Evolutionary conservation across 2,113 vertebrate species (phyloP), one percentile per base, ranked within the genome.

Genomic region (Chloropsis hardwickii): DNA sequence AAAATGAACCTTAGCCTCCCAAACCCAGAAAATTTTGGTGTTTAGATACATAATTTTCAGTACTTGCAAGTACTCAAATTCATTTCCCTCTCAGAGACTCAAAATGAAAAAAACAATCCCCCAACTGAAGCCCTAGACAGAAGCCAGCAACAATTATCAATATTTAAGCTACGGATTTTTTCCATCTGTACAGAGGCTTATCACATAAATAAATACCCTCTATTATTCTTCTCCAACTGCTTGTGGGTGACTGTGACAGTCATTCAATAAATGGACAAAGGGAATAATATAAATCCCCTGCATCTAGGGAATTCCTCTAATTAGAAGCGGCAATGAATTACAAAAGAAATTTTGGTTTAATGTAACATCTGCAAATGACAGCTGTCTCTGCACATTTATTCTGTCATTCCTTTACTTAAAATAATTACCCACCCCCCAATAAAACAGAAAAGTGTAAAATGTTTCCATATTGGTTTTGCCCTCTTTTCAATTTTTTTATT

Each of bases 241-340:
- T 97, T 86, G 17, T 97, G 85, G 93, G 87, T 96, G 91, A 97
- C 95, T 97, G 92, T 96, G 95, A 97, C 91, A 97, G 90, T 97
- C 96, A 97, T 97, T 98, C 94, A 98, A 96, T 97, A 97, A 97
- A 69, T 53, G 88, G 94, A 97, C 96, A 98, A 98, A 96, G 93
- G 94, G 84, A 97, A 96, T 97, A 96, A 97, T 97, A 97, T 94
- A 98, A 97, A 97, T 95, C 89, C 94, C 90, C 72, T 90, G 93
- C 92, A 96, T 74, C 95, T 58, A 96, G 95, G 95, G 96, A 97
- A 98, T 98, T 97, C 93, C 95, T 98, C 95, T 97, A 97, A 98
- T 97, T 98, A 98, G 96, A 97, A 98, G 92, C 97, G 94, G 86
- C 91, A 97, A 95, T 94, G 94, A 97, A 97, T 96, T 96, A 96